Evolutionary conservation across 2,888 invertebrate species (phyloP).

Genomic region (Pterostichus madidus): DNA sequence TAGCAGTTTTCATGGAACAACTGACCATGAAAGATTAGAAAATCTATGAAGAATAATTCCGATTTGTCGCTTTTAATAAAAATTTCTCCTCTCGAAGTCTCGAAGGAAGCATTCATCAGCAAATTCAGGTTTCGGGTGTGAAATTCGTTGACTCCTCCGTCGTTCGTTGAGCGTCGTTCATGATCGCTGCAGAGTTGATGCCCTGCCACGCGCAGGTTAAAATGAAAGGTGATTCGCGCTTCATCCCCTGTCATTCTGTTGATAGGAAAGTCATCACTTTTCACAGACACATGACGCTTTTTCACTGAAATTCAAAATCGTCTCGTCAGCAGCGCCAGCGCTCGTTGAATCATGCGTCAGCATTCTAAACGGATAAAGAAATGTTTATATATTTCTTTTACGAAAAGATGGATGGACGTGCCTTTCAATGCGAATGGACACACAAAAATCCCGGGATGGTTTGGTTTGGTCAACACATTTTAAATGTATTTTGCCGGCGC

Average conservation of each 20-base stretch:
- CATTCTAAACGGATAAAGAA: constrained; percentile 45
- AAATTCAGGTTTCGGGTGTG: constrained; percentile 15
- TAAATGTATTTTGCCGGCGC: neutral
- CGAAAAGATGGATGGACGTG: constrained; percentile 37
- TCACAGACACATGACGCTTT: constrained; percentile 53
- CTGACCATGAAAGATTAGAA: too few species aligned
- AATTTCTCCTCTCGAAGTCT: too few species aligned
- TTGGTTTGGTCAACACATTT: neutral
- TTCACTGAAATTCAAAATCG: constrained; percentile 58
- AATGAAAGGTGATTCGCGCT: constrained; percentile 61
- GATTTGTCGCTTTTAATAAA: too few species aligned
- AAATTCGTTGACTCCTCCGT: constrained; percentile 8
- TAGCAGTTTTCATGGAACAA: too few species aligned
- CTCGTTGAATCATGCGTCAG: neutral
- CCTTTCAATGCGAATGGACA: constrained; percentile 1
- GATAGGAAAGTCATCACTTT: constrained; percentile 62
- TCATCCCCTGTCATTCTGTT: constrained; percentile 58
- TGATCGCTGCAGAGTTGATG: constrained; percentile 20
- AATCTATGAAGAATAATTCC: too few species aligned
- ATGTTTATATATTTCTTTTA: constrained; percentile 54
- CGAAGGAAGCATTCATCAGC: constrained; percentile 23
- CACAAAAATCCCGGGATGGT: neutral
- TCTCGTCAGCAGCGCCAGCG: constrained; percentile 21
- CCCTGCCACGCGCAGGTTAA: constrained; percentile 50
- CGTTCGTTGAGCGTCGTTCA: neutral